Percentiles rank a stretch among this genome's conserved stretches.
Evolutionary conservation across 2,888 invertebrate species (phyloP).

Genomic region (Erebia aethiops): DNA sequence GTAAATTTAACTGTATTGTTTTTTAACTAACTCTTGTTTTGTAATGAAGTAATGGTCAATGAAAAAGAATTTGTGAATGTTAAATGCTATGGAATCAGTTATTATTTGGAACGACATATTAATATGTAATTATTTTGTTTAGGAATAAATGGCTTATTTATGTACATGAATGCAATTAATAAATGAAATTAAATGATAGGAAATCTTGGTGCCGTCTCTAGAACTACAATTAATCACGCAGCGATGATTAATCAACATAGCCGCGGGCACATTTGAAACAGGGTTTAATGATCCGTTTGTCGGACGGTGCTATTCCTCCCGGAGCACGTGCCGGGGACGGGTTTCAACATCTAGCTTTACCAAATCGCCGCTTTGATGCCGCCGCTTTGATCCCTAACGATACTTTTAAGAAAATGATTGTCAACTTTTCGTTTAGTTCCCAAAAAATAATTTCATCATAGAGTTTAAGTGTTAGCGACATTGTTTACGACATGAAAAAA

Average conservation of each 20-base stretch:
- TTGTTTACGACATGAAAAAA: background rate
- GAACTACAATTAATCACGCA: constrained; percentile 61
- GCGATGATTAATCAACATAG: constrained; percentile 73
- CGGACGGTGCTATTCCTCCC: constrained; percentile 63
- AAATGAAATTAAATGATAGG: background rate
- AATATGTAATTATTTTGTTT: no score
- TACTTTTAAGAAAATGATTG: background rate
- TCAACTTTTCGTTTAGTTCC: background rate
- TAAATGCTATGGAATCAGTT: no score
- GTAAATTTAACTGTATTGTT: no score
- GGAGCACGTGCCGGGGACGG: constrained; percentile 60
- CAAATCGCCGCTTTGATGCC: constrained; percentile 57
- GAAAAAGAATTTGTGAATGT: no score
- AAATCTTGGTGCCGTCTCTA: constrained; percentile 9
- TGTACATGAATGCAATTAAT: no score
- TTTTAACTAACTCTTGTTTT: no score
- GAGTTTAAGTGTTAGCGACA: background rate
- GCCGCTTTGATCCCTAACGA: background rate
- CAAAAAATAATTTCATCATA: background rate
- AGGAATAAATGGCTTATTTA: no score
- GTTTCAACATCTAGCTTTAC: constrained; percentile 57
- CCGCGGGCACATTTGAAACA: constrained; percentile 67
- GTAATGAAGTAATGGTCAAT: no score
- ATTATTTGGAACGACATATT: no score
- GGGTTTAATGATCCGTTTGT: constrained; percentile 75